Base-by-base conservation (phyloP, 2,888 invertebrate genomes). In the Ctenicera cuprea region DNA sequence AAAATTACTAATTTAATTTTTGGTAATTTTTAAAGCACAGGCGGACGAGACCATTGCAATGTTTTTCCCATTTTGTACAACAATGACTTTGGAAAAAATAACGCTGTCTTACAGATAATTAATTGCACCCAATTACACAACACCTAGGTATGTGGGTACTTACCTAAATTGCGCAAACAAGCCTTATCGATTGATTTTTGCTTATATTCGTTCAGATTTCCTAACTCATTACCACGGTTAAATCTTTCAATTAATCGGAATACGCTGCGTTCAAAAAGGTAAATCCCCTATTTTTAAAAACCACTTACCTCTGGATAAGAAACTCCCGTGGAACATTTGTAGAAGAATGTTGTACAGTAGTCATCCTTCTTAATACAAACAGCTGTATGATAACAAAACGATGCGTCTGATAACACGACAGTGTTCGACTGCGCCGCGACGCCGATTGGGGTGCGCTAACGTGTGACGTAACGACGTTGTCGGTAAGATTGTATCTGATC, bases 291-390 rank as follows among this genome's bases (percentile, higher is more conserved):
- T 8, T 26, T n/a, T 33, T 33, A 33, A 33, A 33, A 33, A 33
- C 1, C 8, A 1, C 79, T 75, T 74, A 78, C 78, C 81, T 78
- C 57, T 77, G 76, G 62, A 82, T 82, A 22, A 78, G 78, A 75
- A 82, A 82, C 74, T 82, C 82, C 57, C 78, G 78, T 43, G 79
- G 75, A 11, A 80, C 76, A 66, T 76, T 81, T 77, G 80, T 81
- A 12, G 75, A 73, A 16, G 80, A 76, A 66, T 81, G 79, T 68
- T 81, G 78, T 38, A 83, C 79, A 71, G 81, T 81, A 61, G 83
- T 82, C 82, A 82, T 82, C 70, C 75, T 79, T 73, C 18, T 61
- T 22, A 26, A 16, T 18, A 41, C 43, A 69, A 54, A 66, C 20
- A 62, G 37, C 20, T 38, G 45, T 70, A 16, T 64, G 48, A 45